Percentiles rank a stretch among this genome's conserved stretches.
Evolutionary conservation across 2,113 vertebrate genomes (phyloP).

Genomic region (Arenaria interpres): DNA sequence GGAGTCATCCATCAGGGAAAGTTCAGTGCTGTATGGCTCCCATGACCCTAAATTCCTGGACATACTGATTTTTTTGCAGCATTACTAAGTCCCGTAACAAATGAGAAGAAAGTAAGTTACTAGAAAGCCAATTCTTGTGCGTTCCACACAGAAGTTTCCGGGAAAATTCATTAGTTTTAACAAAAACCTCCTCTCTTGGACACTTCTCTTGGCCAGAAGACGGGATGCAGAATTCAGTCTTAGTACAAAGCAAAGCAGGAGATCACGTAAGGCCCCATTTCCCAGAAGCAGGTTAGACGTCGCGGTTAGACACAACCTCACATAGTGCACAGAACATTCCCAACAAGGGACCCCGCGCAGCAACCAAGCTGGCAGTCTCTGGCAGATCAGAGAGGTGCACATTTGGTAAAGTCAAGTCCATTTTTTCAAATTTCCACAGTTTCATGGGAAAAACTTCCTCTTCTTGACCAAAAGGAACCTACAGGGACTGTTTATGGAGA

Average conservation of each 20-base stretch:
- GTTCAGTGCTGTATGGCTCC: not conserved
- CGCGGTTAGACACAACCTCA: not conserved
- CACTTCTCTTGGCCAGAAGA: not conserved
- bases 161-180: not conserved
- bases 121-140: too few species aligned
- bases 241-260: not conserved
- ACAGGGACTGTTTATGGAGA: not conserved
- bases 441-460: not conserved
- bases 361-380: not conserved
- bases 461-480: not conserved
- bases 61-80: not conserved
- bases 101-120: not conserved
- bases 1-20: not conserved
- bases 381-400: not conserved
- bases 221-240: not conserved
- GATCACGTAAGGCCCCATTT: not conserved
- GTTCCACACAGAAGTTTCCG: not conserved
- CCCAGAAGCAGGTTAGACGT: not conserved
- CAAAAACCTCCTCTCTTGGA: slow-evolving; percentile 2
- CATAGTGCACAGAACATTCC: not conserved
- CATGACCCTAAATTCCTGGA: not conserved
- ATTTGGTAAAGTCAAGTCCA: not conserved
- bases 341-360: fast-evolving
- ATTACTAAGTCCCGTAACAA: not conserved
- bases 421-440: fast-evolving